These are phyloP conservation scores for Lampris megalopsis DNA, from an alignment of 2,113 vertebrate genomes.

Conservation along the genomic window DNA sequence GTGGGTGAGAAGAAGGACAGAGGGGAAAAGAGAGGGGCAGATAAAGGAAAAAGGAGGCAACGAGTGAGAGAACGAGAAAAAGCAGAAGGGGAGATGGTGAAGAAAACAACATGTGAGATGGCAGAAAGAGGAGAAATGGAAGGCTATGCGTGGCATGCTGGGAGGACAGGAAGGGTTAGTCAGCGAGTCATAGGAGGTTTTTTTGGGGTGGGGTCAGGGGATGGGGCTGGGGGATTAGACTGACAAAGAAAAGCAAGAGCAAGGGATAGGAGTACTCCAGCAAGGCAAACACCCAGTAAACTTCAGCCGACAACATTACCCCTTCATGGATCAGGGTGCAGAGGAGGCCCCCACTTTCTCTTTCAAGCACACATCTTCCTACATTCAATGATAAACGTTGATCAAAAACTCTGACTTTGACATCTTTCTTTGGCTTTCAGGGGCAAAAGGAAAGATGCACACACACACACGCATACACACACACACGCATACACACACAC, in stretches of 20 bases:
- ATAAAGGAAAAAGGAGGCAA: too few relatives aligned
- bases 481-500: not conserved
- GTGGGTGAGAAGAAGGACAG: too few relatives aligned
- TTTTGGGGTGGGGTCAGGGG: not conserved
- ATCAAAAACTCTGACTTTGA: not conserved
- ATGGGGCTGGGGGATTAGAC: not conserved
- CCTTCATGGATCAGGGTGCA: too few relatives aligned
- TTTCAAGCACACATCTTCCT: conserved; percentile 32
- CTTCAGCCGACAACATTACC: too few relatives aligned
- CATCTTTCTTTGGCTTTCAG: not conserved
- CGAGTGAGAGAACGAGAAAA: too few relatives aligned
- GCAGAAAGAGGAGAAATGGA: too few relatives aligned
- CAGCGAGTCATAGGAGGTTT: not conserved
- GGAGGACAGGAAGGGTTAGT: not conserved
- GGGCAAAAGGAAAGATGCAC: not conserved
- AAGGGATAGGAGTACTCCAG: not conserved
- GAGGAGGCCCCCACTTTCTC: not conserved
- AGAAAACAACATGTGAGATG: too few relatives aligned
- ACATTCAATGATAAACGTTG: conserved; percentile 21
- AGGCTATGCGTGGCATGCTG: too few relatives aligned
- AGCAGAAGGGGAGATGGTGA: too few relatives aligned
- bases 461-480: not conserved
- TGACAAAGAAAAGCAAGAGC: not conserved
- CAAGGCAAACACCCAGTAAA: not conserved
- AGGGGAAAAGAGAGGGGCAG: too few relatives aligned